Percentiles rank a stretch among this genome's conserved stretches.
These are phyloP conservation scores for Melinopterus prodromus DNA, from an alignment of 2,888 invertebrate species.

Conservation along the genomic window DNA sequence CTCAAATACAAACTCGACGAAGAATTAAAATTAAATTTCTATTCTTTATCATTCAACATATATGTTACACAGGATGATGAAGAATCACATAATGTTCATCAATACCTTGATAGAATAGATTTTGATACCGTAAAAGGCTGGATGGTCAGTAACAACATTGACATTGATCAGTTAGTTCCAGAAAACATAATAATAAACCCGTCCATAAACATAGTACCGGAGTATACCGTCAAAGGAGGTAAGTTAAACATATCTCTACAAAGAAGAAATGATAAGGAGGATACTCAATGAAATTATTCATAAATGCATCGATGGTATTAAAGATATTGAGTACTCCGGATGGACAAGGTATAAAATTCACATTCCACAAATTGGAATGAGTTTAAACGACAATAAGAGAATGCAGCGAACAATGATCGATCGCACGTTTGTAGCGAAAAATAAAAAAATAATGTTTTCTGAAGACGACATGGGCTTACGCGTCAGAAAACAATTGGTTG, in stretches of 20 bases:
- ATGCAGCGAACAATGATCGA: neutral
- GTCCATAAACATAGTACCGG: neutral
- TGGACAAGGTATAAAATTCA: neutral
- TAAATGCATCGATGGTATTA: neutral
- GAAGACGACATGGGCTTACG: neutral
- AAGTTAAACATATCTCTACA: neutral
- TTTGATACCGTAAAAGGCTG: neutral
- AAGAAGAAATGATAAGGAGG: neutral
- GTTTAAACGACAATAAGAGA: neutral
- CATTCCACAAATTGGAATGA: neutral
- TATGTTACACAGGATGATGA: neutral
- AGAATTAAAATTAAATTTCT: neutral
- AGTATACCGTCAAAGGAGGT: neutral
- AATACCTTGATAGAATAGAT: neutral
- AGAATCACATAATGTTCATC: neutral
- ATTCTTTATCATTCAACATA: neutral
- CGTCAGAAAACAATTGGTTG: neutral
- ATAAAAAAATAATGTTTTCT: neutral
- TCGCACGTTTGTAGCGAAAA: neutral
- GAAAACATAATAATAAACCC: neutral
- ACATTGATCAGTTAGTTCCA: neutral
- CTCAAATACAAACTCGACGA: neutral
- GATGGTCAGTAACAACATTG: neutral
- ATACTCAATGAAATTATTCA: neutral
- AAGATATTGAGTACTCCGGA: neutral